Percentiles rank a stretch among this genome's conserved stretches.
These are phyloP conservation scores for Brienomyrus brachyistius DNA, from an alignment of 2,113 vertebrate species.

Conservation along the genomic window DNA sequence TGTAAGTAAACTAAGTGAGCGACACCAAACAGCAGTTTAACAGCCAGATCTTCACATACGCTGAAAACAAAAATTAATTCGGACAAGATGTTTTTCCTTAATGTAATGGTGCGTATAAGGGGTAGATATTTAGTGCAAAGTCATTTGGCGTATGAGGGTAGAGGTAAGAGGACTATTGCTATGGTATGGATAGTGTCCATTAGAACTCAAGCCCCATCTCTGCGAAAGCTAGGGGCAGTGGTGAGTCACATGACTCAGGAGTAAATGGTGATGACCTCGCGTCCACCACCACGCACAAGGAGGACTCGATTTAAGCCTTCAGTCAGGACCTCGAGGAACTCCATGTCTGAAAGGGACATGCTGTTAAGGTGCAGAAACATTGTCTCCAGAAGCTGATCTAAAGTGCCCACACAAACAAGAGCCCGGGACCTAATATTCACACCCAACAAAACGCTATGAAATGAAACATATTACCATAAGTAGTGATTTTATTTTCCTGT, in stretches of 20 bases:
- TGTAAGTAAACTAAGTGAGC: not conserved
- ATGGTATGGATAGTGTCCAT: conserved; percentile 16
- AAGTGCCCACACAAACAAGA: not conserved
- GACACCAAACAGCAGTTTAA: not conserved
- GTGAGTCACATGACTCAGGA: conserved; percentile 66
- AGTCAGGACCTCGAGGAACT: conserved; percentile 94
- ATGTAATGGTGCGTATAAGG: not conserved
- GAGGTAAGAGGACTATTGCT: conserved; percentile 18
- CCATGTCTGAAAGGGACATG: conserved; percentile 75
- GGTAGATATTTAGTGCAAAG: conserved; percentile 14
- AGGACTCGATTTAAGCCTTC: conserved; percentile 93
- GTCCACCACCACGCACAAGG: conserved; percentile 90
- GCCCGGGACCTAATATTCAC: not conserved
- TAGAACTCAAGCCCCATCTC: conserved; percentile 22
- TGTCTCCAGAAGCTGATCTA: not conserved
- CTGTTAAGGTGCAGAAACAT: conserved; percentile 54
- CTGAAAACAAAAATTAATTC: not conserved
- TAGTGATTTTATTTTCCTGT: not conserved
- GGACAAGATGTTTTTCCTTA: not conserved
- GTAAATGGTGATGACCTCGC: conserved; percentile 98
- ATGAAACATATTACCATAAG: not conserved
- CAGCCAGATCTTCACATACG: not conserved
- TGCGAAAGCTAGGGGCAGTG: not conserved
- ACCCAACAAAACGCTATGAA: not conserved
- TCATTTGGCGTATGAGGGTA: not conserved